Conservation (phyloP, 2,113 vertebrate genomes). For the Diglossa brunneiventris region DNA sequence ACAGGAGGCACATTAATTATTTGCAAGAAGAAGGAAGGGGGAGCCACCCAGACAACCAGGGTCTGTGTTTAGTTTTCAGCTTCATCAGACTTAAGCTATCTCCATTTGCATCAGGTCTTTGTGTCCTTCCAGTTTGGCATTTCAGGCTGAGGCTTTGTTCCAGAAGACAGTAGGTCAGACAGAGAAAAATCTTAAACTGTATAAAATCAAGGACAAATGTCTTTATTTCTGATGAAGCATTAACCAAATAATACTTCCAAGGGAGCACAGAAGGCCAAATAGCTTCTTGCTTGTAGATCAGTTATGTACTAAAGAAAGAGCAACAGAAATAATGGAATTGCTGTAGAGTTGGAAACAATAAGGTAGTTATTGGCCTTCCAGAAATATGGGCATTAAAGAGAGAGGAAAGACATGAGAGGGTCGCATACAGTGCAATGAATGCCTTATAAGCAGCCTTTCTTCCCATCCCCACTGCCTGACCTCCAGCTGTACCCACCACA, state of each 20-base stretch:
- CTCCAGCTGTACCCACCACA: not conserved
- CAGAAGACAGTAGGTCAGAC: not conserved
- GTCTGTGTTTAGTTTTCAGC: not conserved
- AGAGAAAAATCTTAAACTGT: not conserved
- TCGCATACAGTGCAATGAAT: not conserved
- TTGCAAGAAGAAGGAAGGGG: not conserved
- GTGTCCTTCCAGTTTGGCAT: not conserved
- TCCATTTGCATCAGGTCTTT: not conserved
- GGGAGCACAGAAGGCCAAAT: slow-evolving; percentile 26
- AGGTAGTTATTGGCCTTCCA: not conserved
- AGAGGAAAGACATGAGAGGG: not conserved
- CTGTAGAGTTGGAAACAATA: not conserved
- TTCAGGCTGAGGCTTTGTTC: slow-evolving; percentile 21
- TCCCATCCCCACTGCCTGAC: not conserved
- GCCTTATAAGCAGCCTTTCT: not conserved
- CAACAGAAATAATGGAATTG: not conserved
- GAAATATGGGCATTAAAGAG: not conserved
- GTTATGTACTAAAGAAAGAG: slow-evolving; percentile 25
- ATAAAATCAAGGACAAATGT: not conserved
- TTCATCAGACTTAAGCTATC: not conserved
- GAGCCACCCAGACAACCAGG: not conserved
- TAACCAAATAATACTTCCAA: slow-evolving; percentile 1
- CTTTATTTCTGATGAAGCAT: slow-evolving; percentile 23
- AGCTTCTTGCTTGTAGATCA: not conserved
- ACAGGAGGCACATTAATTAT: not conserved